phyloP scores from a whole-genome alignment of 92 coral and sea anemone species.

The Hydrozoanthus gracilis region DNA sequence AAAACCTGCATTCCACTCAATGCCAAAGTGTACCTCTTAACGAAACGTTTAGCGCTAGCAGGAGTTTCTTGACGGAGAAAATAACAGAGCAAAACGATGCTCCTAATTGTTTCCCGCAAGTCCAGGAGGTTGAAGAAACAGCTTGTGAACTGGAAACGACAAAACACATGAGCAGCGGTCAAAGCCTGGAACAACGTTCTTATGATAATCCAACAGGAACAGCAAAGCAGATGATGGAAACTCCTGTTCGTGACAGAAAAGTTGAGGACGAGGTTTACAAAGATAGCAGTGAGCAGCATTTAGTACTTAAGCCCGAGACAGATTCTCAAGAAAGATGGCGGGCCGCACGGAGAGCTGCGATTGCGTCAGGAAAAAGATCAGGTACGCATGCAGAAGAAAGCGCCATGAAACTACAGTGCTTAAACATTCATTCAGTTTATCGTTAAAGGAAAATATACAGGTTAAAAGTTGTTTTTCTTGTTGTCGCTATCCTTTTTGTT shows the following conservation, averaged over 20 bases:
- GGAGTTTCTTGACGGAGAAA: not conserved
- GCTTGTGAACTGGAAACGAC: not conserved
- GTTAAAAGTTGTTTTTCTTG: no score
- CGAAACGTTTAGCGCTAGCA: not conserved
- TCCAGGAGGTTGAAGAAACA: not conserved
- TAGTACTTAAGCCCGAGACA: not conserved
- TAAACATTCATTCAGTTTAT: no score
- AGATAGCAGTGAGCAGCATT: not conserved
- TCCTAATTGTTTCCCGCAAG: not conserved
- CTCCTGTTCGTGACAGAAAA: not conserved
- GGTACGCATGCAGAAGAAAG: not conserved
- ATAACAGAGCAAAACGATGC: not conserved
- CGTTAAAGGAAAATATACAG: no score
- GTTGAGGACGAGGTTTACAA: not conserved
- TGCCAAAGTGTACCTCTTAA: not conserved
- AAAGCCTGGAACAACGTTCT: not conserved
- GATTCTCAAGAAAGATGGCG: not conserved
- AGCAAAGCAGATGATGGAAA: slow-evolving; percentile 1
- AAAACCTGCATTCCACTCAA: not conserved
- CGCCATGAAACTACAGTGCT: no score
- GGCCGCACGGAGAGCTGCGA: slow-evolving; percentile 1
- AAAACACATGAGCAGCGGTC: not conserved
- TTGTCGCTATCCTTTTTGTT: no score
- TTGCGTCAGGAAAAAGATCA: not conserved
- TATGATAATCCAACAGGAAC: not conserved